phyloP scores from a whole-genome alignment of 2,797 vertebrate species.

The Podargus strigoides region DNA sequence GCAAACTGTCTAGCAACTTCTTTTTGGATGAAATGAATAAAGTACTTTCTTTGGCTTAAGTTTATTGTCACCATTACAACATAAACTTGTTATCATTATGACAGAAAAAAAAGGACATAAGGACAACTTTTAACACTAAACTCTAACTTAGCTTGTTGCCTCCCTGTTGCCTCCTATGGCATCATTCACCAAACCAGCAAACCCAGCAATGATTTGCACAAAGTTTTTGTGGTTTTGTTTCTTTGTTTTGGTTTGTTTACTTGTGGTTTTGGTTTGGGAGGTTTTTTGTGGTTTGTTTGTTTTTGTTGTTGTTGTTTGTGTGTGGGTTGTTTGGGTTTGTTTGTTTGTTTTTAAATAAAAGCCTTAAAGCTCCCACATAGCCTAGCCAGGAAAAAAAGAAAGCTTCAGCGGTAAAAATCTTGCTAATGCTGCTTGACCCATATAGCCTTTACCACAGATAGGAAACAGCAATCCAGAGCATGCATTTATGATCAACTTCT shows the following conservation, averaged over 20 bases:
- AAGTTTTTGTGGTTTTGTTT: too few relatives aligned
- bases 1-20: background rate
- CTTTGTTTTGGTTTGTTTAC: too few relatives aligned
- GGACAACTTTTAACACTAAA: background rate
- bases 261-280: too few relatives aligned
- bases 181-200: background rate
- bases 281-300: too few relatives aligned
- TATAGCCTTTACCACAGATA: background rate
- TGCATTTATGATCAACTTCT: background rate
- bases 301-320: too few relatives aligned
- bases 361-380: background rate
- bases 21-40: background rate
- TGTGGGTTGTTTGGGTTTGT: too few relatives aligned
- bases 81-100: background rate
- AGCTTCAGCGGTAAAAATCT: background rate
- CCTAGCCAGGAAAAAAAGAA: background rate
- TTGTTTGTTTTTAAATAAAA: background rate
- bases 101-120: background rate
- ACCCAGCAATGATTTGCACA: background rate
- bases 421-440: background rate
- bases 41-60: background rate
- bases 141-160: background rate
- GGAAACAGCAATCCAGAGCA: background rate
- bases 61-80: background rate
- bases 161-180: background rate